phyloP scores from a whole-genome alignment of 2,797 vertebrate genomes.

The Sebastes goodei region DNA sequence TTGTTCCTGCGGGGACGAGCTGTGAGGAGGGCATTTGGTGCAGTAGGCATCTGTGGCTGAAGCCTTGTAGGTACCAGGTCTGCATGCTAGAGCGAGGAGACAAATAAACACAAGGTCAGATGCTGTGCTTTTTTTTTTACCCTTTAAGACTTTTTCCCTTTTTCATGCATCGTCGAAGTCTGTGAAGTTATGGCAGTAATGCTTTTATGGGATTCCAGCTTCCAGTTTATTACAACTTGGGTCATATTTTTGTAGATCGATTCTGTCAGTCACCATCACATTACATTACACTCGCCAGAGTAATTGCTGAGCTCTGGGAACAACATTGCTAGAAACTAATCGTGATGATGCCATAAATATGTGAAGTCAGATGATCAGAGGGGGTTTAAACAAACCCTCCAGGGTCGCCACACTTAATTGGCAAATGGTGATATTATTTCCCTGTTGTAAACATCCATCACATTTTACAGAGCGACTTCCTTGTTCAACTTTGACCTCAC shows the following conservation, averaged over 20 bases:
- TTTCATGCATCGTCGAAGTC: neutral
- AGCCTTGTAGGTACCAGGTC: constrained; percentile 86
- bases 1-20: constrained; percentile 82
- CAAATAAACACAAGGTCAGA: constrained; percentile 2
- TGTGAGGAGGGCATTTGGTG: constrained; percentile 86
- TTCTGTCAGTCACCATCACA: neutral
- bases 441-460: neutral
- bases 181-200: neutral
- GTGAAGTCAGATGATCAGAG: neutral
- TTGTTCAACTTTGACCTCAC: neutral
- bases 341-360: neutral
- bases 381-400: constrained; percentile 3
- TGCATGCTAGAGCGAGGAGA: constrained; percentile 73
- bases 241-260: neutral
- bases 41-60: constrained; percentile 86
- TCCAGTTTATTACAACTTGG: neutral
- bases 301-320: constrained; percentile 9
- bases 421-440: neutral
- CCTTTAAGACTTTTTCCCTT: neutral
- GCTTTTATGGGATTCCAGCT: neutral
- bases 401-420: neutral
- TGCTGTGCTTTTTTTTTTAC: neutral
- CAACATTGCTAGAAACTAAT: neutral
- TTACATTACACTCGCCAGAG: neutral
- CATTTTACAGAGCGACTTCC: too few relatives aligned